These are phyloP conservation scores for Machaerirhynchus nigripectus DNA, from an alignment of 2,113 vertebrate genomes.

Conservation along the genomic window DNA sequence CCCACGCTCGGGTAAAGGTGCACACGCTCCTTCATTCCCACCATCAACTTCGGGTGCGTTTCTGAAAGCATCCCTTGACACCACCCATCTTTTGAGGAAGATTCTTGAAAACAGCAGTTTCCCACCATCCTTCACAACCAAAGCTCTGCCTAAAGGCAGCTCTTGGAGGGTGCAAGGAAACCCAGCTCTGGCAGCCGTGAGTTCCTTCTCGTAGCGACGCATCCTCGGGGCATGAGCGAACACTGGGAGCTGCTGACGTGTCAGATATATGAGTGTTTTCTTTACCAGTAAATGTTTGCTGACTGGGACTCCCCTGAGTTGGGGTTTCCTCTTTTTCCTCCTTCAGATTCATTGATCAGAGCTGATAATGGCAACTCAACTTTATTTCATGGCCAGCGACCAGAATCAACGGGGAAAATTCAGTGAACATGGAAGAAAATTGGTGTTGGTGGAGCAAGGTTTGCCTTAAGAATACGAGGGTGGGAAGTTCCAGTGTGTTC, in stretches of 20 bases:
- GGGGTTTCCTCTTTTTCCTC: constrained; percentile 53
- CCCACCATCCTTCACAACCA: neutral
- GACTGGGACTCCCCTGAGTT: constrained; percentile 68
- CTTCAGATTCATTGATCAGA: constrained; percentile 44
- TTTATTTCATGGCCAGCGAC: neutral
- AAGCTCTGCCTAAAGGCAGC: neutral
- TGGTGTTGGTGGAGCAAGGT: neutral
- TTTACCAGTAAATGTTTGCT: constrained; percentile 73
- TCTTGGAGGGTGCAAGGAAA: neutral
- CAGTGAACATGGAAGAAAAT: neutral
- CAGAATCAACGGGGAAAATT: neutral
- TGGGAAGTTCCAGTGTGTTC: neutral
- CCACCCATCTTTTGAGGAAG: neutral
- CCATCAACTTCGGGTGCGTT: neutral
- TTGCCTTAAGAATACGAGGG: neutral
- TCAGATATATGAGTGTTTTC: constrained; percentile 79
- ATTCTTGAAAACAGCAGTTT: neutral
- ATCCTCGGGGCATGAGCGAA: constrained; percentile 71
- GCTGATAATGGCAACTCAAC: constrained; percentile 30
- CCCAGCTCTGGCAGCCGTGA: constrained; percentile 55
- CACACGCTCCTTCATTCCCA: neutral
- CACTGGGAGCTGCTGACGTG: constrained; percentile 76
- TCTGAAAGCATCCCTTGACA: neutral
- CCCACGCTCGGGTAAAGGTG: neutral
- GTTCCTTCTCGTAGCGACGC: constrained; percentile 45